Evolutionary conservation across 2,888 invertebrate genomes (phyloP).

Genomic region (Scaptomyza caliginosa): DNA sequence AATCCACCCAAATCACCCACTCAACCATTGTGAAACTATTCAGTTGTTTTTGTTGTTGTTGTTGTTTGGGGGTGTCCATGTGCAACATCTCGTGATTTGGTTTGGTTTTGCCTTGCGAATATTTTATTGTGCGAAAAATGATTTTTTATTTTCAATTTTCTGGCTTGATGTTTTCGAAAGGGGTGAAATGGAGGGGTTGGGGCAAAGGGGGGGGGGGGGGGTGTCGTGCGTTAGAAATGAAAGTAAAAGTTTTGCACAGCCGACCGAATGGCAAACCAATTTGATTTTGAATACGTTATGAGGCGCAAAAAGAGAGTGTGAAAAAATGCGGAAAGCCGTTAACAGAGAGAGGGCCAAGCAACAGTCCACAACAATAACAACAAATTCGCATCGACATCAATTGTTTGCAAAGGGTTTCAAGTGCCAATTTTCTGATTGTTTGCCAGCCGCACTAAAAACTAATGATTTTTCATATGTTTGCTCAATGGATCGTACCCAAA

Average conservation of each 20-base stretch:
- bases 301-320: conserved; percentile 74
- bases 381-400: conserved; percentile 47
- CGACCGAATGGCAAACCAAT: conserved; percentile 67
- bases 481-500: conserved; percentile 70
- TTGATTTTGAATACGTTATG: conserved; percentile 81
- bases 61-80: conserved; percentile 5
- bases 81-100: conserved; percentile 26
- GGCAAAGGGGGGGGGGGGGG: neutral
- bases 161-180: conserved; percentile 35
- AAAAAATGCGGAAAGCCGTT: conserved; percentile 70
- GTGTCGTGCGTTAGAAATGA: conserved; percentile 47
- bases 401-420: conserved; percentile 61
- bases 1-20: neutral
- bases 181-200: neutral
- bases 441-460: conserved; percentile 78
- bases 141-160: conserved; percentile 77
- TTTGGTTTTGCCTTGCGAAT: conserved; percentile 45
- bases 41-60: neutral
- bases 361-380: conserved; percentile 21
- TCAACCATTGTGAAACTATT: conserved; percentile 47
- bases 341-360: conserved; percentile 23
- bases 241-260: conserved; percentile 70
- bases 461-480: conserved; percentile 80
- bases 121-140: conserved; percentile 82
- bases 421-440: conserved; percentile 78